A percentile compares a stretch with the other conserved stretches of the same genome.
phyloP scores from a whole-genome alignment of 2,113 vertebrate genomes.

The Indicator maculatus region DNA sequence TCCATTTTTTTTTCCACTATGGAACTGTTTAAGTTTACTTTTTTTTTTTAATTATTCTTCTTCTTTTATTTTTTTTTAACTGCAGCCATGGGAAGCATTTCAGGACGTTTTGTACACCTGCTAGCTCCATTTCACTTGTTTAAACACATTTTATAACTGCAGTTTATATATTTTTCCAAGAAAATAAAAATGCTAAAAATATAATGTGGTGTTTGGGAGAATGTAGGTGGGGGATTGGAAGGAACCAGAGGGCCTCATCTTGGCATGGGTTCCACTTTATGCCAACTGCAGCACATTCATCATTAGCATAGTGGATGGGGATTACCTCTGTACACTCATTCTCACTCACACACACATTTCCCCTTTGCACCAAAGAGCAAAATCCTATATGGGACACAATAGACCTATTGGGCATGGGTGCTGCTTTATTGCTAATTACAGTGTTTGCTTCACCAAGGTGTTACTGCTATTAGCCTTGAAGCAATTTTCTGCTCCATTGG shows the following conservation, averaged over 20 bases:
- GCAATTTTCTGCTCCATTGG: conserved; percentile 72
- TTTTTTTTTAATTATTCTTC: background rate
- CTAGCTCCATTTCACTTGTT: conserved; percentile 56
- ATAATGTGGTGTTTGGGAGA: background rate
- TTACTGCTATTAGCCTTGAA: conserved; percentile 58
- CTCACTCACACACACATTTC: conserved; percentile 5
- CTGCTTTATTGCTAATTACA: conserved; percentile 47
- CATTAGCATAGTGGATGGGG: conserved; percentile 7
- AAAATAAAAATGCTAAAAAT: conserved; percentile 68
- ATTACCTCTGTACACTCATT: background rate
- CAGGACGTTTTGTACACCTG: conserved; percentile 23
- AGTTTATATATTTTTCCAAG: conserved; percentile 62
- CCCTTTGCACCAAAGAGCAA: background rate
- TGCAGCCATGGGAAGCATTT: conserved; percentile 60
- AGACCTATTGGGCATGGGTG: conserved; percentile 51
- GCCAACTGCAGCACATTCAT: conserved; percentile 65
- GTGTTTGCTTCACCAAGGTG: conserved; percentile 7
- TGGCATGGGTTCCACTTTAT: conserved; percentile 49
- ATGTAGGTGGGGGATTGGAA: conserved; percentile 11
- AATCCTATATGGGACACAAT: background rate
- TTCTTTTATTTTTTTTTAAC: conserved; percentile 12
- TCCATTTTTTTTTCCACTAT: conserved; percentile 27
- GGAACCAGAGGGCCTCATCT: conserved; percentile 49
- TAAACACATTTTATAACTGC: conserved; percentile 38
- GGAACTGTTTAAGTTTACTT: conserved; percentile 41